Evolutionary conservation across 2,113 vertebrate species (phyloP), one percentile per base, ranked within the genome.

Genomic region (Pelodiscus sinensis): DNA sequence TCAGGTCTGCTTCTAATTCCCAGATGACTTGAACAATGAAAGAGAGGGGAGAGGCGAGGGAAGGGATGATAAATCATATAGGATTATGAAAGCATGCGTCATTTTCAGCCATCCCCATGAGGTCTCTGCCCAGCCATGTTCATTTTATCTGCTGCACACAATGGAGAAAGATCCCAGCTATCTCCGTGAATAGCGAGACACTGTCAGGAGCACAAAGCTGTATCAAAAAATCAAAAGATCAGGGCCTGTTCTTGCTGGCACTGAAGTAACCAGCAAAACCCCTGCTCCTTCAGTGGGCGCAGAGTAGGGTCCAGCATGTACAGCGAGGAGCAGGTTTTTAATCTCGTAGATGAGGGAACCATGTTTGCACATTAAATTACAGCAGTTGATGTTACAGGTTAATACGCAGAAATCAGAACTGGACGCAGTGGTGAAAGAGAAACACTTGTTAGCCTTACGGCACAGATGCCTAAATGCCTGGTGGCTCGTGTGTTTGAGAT

Each of bases 281-380:
- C 65, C 65, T 29, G 22, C n/a, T 50, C 29, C 9, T 81, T 25
- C 56, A 12, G 11, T 1, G 44, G 19, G 25, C 56, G 85, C 35
- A 88, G 50, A 16, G 10, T 11, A 56, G 54, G 86, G 51, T 38
- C 22, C 52, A 25, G 31, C 11, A 1, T 0, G 8, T 29, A 75
- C 38, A 85, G 65, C 22, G 57, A 22, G 75, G 82, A 27, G 18
- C 1, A 6, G 8, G 19, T 18, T 19, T 29, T 0, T 0, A 9
- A 9, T 19, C 14, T 80, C 1, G 44, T 0, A 8, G 73, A 5
- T 38, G 77, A n/a, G 1, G n/a, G n/a, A 31, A 12, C 16, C 65
- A 18, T 0, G 3, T 14, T 22, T 75, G 3, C 62, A 51, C 6
- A 51, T 1, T 22, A 4, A 0, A 0, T 8, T 1, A 16, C 0